Evolutionary conservation across 2,888 invertebrate species (phyloP).

Genomic region (Synanthedon formicaeformis): DNA sequence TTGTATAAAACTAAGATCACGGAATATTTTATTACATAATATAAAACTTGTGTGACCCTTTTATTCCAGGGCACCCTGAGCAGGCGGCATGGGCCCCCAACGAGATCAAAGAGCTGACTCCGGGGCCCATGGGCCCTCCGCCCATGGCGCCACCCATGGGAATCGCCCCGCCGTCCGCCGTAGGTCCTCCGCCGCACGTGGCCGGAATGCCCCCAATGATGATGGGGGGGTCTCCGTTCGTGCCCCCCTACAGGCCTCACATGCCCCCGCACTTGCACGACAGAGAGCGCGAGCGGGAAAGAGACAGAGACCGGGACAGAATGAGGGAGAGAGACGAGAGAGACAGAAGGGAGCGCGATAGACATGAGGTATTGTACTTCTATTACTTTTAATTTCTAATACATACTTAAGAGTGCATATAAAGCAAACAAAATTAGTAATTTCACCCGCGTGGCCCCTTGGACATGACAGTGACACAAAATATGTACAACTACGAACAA

Average conservation of each 20-base stretch:
- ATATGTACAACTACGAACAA: too few relatives aligned
- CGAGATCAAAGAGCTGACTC: conserved; percentile 78
- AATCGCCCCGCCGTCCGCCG: conserved; percentile 12
- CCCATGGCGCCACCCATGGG: conserved; percentile 13
- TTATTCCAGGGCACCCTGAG: conserved; percentile 41
- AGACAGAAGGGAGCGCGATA: conserved; percentile 34
- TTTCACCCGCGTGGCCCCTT: too few relatives aligned
- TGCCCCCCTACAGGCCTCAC: conserved; percentile 33
- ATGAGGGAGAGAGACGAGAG: conserved; percentile 34
- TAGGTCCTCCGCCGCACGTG: conserved; percentile 16
- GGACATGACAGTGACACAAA: too few relatives aligned
- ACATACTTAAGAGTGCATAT: too few relatives aligned
- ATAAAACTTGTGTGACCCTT: too few relatives aligned
- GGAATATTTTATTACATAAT: too few relatives aligned
- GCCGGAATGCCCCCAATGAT: conserved; percentile 23
- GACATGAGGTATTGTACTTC: conserved; percentile 46
- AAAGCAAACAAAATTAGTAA: too few relatives aligned
- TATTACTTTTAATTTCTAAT: too few relatives aligned
- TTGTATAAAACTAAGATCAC: too few relatives aligned
- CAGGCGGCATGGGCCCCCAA: conserved; percentile 72
- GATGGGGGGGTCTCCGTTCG: conserved; percentile 35
- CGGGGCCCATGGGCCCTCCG: conserved; percentile 45
- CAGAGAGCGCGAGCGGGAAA: conserved; percentile 57
- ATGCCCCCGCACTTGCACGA: conserved; percentile 33
- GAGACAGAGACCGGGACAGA: conserved; percentile 37